Conservation (phyloP, 2,113 vertebrate genomes). For the Arothron firmamentum region DNA sequence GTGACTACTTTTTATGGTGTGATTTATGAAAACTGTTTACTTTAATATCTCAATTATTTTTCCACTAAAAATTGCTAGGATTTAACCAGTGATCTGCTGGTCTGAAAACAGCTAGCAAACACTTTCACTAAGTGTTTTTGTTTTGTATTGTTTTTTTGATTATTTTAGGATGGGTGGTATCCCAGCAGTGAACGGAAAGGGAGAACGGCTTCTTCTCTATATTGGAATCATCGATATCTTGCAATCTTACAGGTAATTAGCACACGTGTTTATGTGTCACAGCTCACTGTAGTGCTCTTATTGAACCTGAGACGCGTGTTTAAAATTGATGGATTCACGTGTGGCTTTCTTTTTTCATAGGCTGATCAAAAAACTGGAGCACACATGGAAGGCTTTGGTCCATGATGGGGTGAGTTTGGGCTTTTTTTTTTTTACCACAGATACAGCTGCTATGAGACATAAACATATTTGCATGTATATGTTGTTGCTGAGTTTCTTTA, state of each 20-base stretch:
- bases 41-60: too few species aligned
- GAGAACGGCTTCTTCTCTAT: constrained; percentile 90
- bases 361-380: constrained; percentile 97
- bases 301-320: constrained; percentile 3
- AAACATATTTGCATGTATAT: too few species aligned
- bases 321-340: not conserved
- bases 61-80: too few species aligned
- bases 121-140: not conserved
- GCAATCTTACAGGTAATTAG: constrained; percentile 89
- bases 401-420: constrained; percentile 88
- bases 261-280: not conserved
- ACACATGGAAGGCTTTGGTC: constrained; percentile 97
- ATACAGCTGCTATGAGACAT: too few species aligned
- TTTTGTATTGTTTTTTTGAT: constrained; percentile 7
- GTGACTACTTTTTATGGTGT: too few species aligned
- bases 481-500: too few species aligned
- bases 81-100: too few species aligned
- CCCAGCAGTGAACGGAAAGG: constrained; percentile 90
- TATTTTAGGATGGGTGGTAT: constrained; percentile 91
- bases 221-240: constrained; percentile 96
- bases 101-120: too few species aligned
- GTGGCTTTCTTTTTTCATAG: constrained; percentile 61
- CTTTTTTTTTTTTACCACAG: not conserved
- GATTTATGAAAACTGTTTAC: too few species aligned
- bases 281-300: not conserved